These are phyloP conservation scores for Zeuzera pyrina DNA, from an alignment of 2,888 invertebrate species.

Conservation along the genomic window DNA sequence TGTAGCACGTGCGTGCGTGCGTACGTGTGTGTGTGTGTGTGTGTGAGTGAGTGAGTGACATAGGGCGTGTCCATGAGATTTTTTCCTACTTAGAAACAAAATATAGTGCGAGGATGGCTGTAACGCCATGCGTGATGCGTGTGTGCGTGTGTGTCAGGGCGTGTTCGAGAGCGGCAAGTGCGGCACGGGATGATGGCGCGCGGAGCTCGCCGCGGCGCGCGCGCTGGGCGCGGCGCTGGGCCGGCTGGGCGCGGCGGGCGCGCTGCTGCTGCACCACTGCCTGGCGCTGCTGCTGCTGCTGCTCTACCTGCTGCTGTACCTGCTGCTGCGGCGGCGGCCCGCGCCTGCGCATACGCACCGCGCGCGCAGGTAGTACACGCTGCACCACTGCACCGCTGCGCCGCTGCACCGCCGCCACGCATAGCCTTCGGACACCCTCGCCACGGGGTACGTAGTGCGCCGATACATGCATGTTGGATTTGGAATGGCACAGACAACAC, in stretches of 20 bases:
- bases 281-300: slow-evolving; percentile 30
- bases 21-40: too few relatives aligned
- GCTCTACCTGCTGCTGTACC: too few relatives aligned
- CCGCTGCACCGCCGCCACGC: slow-evolving; percentile 1
- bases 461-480: not conserved
- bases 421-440: not conserved
- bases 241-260: slow-evolving; percentile 15
- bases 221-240: slow-evolving; percentile 24
- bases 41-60: too few relatives aligned
- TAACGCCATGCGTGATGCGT: slow-evolving; percentile 67
- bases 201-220: slow-evolving; percentile 44
- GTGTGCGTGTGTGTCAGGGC: slow-evolving; percentile 64
- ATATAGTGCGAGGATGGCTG: too few relatives aligned
- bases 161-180: slow-evolving; percentile 91
- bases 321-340: slow-evolving; percentile 17
- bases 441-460: not conserved
- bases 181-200: slow-evolving; percentile 78
- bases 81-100: too few relatives aligned
- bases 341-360: slow-evolving; percentile 21
- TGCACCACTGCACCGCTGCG: slow-evolving; percentile 12
- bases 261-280: slow-evolving; percentile 21
- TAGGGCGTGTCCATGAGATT: too few relatives aligned
- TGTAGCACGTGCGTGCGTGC: too few relatives aligned
- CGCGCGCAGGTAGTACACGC: slow-evolving; percentile 30
- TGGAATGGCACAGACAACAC: not conserved